These are phyloP conservation scores for Chromis chromis DNA, from an alignment of 2,797 vertebrate genomes.

Conservation along the genomic window DNA sequence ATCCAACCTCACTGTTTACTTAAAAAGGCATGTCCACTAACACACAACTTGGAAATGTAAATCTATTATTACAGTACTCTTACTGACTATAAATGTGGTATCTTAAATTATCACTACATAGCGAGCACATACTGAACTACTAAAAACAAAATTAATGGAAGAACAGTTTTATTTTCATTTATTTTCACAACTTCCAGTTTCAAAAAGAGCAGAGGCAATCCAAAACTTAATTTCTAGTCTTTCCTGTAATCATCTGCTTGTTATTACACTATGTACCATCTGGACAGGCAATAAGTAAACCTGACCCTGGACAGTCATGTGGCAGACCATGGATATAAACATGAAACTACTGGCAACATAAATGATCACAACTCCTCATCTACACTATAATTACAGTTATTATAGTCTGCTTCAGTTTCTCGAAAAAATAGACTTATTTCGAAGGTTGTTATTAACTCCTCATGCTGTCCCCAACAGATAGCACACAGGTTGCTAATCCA, in stretches of 20 bases:
- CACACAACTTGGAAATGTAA: not conserved
- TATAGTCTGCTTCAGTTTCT: not conserved
- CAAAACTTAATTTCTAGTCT: not conserved
- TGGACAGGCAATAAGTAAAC: too few relatives aligned
- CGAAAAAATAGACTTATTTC: not conserved
- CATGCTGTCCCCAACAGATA: constrained; percentile 4
- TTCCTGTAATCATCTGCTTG: not conserved
- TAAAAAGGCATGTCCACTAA: not conserved
- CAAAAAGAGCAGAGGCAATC: too few relatives aligned
- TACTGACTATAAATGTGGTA: not conserved
- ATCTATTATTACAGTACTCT: not conserved
- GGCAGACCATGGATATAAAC: not conserved
- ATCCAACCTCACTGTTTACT: not conserved
- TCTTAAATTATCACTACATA: not conserved
- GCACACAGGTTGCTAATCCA: constrained; percentile 19
- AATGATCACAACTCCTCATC: not conserved
- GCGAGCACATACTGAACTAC: not conserved
- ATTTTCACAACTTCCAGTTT: too few relatives aligned
- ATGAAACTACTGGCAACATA: not conserved
- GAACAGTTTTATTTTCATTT: not conserved
- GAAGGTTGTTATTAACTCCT: constrained; percentile 14
- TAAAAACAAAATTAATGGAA: not conserved
- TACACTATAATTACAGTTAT: not conserved
- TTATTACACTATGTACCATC: not conserved
- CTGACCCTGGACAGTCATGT: not conserved